Evolutionary conservation across 2,113 vertebrate genomes (phyloP), one percentile per base, ranked within the genome.

Genomic region (Vulpes lagopus): DNA sequence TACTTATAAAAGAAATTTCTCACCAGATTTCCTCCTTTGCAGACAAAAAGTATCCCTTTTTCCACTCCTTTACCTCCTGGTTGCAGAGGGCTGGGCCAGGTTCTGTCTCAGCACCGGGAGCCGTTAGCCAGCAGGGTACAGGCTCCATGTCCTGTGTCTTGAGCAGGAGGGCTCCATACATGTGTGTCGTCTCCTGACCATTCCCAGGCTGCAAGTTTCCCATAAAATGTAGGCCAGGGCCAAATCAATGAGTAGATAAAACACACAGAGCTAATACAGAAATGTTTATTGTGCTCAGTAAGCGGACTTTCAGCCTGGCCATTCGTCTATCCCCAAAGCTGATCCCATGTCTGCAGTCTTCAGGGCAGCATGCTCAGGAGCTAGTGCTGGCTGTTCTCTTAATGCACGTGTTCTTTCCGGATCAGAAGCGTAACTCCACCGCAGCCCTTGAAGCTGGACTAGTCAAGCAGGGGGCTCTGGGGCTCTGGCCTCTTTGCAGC

Each of bases 371-470:
- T n/a, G 67, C 79, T 49, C 15, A n/a, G 73, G 38, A 25, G 9
- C 69, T 6, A 10, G 27, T 0, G 0, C 5, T 16, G 35, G 55
- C 14, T 9, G 11, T 59, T 62, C 74, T 55, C 55, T 55, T 10
- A 7, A 2, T 2, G 0, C 0, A 0, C 0, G 7, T 27, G 0
- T 19, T 53, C 20, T 49, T 35, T 59, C 69, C 0, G 4, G 62
- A 32, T 22, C 23, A n/a, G 49, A n/a, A 64, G n/a, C 35, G 2
- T 30, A 4, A 1, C 0, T 30, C 15, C 12, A 30, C 49, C 17
- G 71, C 2, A 8, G 53, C 49, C 30, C n/a, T 89, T 62, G 8
- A 14, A 5, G 27, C 82, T 84, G 79, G 76, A 17, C 59, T 3
- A 0, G 0, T 5, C n/a, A 65, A 11, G 16, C 32, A 17, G 69